A percentile compares a stretch with the other conserved stretches of the same genome.
These are phyloP conservation scores for Podarcis siculus DNA, from an alignment of 2,797 vertebrate species.

Conservation along the genomic window DNA sequence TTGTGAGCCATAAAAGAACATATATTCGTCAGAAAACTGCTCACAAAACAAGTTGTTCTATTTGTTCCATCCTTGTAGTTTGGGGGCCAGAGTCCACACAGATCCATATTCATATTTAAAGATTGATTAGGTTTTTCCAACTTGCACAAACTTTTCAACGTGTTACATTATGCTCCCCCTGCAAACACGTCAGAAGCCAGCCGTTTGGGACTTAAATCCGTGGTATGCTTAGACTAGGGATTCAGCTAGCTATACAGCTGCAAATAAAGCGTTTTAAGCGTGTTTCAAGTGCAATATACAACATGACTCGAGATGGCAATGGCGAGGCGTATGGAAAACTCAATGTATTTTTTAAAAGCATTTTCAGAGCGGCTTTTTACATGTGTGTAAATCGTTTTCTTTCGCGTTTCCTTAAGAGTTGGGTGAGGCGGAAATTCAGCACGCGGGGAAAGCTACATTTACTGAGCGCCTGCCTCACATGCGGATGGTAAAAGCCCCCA, in stretches of 20 bases:
- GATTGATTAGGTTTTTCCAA: neutral
- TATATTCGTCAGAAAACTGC: too few species aligned
- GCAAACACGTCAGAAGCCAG: neutral
- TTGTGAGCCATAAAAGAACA: too few species aligned
- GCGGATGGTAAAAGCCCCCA: neutral
- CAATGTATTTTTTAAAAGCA: too few species aligned
- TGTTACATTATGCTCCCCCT: neutral
- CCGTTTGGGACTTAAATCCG: neutral
- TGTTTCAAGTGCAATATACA: too few species aligned
- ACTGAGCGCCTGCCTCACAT: neutral
- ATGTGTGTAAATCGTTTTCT: too few species aligned
- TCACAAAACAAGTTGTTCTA: too few species aligned
- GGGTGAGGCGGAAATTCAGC: neutral
- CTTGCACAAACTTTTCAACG: neutral
- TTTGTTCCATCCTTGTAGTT: neutral
- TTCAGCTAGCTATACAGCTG: too few species aligned
- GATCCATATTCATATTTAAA: neutral
- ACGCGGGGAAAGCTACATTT: neutral
- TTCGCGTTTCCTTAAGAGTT: neutral
- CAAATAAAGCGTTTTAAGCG: too few species aligned
- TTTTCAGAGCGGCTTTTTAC: too few species aligned
- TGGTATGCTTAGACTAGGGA: neutral
- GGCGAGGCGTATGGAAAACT: too few species aligned
- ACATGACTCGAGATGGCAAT: too few species aligned
- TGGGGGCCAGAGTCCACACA: neutral